These are phyloP conservation scores for Xestia sexstrigata DNA, from an alignment of 2,888 invertebrate species.

Conservation along the genomic window DNA sequence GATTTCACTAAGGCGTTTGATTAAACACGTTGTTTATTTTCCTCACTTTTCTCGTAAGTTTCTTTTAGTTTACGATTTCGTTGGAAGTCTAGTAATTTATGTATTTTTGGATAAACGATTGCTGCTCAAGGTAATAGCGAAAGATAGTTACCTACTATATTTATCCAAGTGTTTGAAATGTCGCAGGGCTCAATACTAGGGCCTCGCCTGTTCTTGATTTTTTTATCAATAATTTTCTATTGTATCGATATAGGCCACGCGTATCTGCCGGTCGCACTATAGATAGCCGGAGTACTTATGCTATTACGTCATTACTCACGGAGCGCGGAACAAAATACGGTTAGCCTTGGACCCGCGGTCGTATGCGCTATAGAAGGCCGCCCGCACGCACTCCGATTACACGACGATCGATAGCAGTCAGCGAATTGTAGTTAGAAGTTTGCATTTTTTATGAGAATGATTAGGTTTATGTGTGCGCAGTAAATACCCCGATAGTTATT, in stretches of 20 bases:
- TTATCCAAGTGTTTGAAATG: not conserved
- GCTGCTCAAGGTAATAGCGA: slow-evolving; percentile 22
- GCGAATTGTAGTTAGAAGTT: slow-evolving; percentile 42
- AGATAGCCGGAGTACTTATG: slow-evolving; percentile 81
- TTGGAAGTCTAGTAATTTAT: slow-evolving; percentile 40
- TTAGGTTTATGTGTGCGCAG: not conserved
- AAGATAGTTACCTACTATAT: not conserved
- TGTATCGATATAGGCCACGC: slow-evolving; percentile 66
- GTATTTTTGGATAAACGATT: slow-evolving; percentile 37
- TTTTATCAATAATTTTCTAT: slow-evolving; percentile 50
- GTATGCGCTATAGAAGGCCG: slow-evolving; percentile 79
- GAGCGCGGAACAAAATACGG: slow-evolving; percentile 87
- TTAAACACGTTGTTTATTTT: slow-evolving; percentile 32
- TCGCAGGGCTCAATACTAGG: slow-evolving; percentile 2
- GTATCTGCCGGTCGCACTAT: slow-evolving; percentile 73
- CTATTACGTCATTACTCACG: slow-evolving; percentile 85
- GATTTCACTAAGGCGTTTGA: slow-evolving; percentile 19
- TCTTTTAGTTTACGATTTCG: slow-evolving; percentile 36
- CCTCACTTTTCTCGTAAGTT: slow-evolving; percentile 24
- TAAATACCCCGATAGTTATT: not conserved
- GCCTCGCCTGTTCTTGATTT: slow-evolving; percentile 8
- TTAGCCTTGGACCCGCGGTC: slow-evolving; percentile 85
- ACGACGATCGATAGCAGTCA: slow-evolving; percentile 54
- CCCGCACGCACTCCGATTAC: slow-evolving; percentile 68
- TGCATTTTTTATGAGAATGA: slow-evolving; percentile 38